phyloP scores from a whole-genome alignment of 2,797 vertebrate species.

The Argyrosomus regius region DNA sequence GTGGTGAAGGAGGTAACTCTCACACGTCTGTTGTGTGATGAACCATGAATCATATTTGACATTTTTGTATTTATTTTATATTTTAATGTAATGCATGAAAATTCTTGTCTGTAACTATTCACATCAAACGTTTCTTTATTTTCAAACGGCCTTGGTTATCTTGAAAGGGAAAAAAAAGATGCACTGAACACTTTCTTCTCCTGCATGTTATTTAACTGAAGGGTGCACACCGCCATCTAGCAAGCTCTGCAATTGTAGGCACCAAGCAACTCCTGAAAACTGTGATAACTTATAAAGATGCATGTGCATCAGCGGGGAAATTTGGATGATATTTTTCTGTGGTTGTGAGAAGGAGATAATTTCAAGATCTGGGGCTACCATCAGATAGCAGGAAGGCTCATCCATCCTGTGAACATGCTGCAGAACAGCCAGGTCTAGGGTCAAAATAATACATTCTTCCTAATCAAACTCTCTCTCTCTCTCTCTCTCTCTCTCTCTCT shows the following conservation, averaged over 20 bases:
- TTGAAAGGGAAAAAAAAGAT: background rate
- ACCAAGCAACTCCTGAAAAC: background rate
- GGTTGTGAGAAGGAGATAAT: background rate
- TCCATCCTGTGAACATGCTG: conserved; percentile 31
- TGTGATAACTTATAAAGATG: background rate
- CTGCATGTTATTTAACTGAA: background rate
- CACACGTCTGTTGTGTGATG: too few relatives aligned
- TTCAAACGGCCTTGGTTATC: too few relatives aligned
- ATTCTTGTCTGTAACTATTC: background rate
- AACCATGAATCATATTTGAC: too few relatives aligned
- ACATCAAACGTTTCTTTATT: background rate
- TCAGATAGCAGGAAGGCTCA: conserved; percentile 12
- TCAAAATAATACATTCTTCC: conserved; percentile 15
- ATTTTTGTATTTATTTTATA: background rate
- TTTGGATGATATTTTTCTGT: background rate
- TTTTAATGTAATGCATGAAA: background rate
- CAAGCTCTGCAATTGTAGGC: background rate
- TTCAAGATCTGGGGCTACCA: background rate
- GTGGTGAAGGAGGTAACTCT: background rate
- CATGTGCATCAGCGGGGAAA: background rate
- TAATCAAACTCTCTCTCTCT: conserved; percentile 7
- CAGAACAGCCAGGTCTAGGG: conserved; percentile 11
- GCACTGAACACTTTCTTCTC: background rate
- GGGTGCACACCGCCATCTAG: background rate
- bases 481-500: background rate